These are phyloP conservation scores for Gadopsis bispinosus DNA, from an alignment of 2,797 vertebrate species.

Conservation along the genomic window DNA sequence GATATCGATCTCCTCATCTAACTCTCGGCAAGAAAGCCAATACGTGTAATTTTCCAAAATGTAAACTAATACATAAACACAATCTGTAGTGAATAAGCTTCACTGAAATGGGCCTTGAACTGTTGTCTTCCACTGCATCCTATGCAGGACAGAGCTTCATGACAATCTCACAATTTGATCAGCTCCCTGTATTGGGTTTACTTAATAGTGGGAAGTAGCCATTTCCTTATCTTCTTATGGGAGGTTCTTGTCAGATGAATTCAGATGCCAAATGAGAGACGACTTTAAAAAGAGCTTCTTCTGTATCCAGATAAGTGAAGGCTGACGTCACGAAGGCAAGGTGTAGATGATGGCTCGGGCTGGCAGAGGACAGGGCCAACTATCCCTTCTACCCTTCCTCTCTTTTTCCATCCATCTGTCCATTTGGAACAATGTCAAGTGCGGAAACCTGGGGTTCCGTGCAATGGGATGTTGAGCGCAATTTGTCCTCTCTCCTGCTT, in stretches of 20 bases:
- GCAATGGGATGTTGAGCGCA: background rate
- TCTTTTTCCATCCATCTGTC: slow-evolving; percentile 35
- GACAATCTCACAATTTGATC: background rate
- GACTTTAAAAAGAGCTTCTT: background rate
- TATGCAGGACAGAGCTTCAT: slow-evolving; percentile 11
- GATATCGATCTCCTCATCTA: background rate
- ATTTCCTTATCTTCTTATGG: background rate
- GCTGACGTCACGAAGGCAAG: slow-evolving; percentile 13
- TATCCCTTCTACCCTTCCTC: slow-evolving; percentile 17
- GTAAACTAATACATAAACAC: background rate
- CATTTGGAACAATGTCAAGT: slow-evolving; percentile 39
- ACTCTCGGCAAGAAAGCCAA: background rate
- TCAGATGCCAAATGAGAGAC: background rate
- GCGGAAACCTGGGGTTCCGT: slow-evolving; percentile 27
- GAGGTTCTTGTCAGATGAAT: slow-evolving; percentile 10
- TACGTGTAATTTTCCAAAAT: background rate
- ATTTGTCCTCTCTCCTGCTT: slow-evolving; percentile 11
- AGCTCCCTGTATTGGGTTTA: background rate
- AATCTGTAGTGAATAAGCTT: background rate
- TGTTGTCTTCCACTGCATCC: background rate
- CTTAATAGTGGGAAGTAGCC: background rate
- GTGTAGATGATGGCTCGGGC: slow-evolving; percentile 17
- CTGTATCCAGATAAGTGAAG: slow-evolving; percentile 17
- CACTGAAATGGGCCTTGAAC: background rate
- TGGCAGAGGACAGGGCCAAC: slow-evolving; percentile 27